Percentiles rank a stretch among this genome's conserved stretches.
Conservation (phyloP, 2,888 invertebrate species). For the Amphipoea lucens region DNA sequence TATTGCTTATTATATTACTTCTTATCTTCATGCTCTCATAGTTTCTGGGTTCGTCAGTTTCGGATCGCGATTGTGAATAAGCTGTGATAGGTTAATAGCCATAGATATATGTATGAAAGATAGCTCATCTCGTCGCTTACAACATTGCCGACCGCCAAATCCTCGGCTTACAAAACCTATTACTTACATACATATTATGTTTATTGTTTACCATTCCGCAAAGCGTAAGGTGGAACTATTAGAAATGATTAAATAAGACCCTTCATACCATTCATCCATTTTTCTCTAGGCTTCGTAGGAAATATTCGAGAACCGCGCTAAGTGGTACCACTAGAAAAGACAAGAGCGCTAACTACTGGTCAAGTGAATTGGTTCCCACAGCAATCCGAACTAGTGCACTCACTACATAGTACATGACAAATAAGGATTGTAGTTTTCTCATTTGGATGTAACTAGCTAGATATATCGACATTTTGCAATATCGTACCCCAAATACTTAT, state of each 20-base stretch:
- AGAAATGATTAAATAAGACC: constrained; percentile 45
- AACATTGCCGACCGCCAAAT: constrained; percentile 10
- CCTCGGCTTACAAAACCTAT: constrained; percentile 30
- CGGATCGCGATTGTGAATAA: constrained; percentile 45
- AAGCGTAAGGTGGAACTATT: constrained; percentile 30
- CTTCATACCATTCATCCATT: constrained; percentile 19
- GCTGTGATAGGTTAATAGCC: constrained; percentile 29
- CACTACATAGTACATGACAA: constrained; percentile 34
- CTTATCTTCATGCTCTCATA: constrained; percentile 56
- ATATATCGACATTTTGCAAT: constrained; percentile 29
- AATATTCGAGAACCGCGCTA: constrained; percentile 42
- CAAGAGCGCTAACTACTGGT: constrained; percentile 53
- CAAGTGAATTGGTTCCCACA: constrained; percentile 59
- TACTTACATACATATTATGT: constrained; percentile 1
- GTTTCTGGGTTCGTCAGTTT: constrained; percentile 33
- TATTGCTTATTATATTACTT: constrained; percentile 59
- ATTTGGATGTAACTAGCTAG: constrained; percentile 6
- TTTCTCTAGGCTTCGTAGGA: constrained; percentile 37
- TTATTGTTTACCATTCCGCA: constrained; percentile 23
- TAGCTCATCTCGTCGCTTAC: constrained; percentile 22
- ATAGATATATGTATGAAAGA: no score
- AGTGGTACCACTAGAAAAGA: constrained; percentile 46
- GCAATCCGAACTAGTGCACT: constrained; percentile 43
- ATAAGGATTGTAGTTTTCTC: constrained; percentile 43
- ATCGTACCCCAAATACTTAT: constrained; percentile 7